A percentile compares a stretch with the other conserved stretches of the same genome.
These are phyloP conservation scores for Catamblyrhynchus diadema DNA, from an alignment of 2,797 vertebrate genomes.

Conservation along the genomic window DNA sequence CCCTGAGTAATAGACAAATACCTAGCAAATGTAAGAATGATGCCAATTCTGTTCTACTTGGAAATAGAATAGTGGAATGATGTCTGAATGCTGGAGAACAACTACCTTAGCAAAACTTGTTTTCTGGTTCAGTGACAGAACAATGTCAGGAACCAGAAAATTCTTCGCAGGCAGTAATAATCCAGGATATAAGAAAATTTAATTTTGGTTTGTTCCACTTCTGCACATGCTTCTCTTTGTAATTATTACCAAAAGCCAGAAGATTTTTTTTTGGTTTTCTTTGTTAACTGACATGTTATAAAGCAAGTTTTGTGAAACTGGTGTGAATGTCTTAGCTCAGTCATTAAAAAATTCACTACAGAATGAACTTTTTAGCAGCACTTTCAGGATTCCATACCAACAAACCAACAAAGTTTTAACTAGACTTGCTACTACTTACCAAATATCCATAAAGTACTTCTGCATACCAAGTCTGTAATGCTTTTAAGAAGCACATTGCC, in stretches of 20 bases:
- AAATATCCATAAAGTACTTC: background rate
- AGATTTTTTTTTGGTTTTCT: background rate
- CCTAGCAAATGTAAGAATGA: background rate
- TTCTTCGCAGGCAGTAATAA: background rate
- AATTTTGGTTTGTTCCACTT: background rate
- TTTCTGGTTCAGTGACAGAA: background rate
- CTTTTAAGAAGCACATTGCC: background rate
- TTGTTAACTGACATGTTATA: background rate
- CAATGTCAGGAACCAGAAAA: background rate
- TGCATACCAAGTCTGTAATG: background rate
- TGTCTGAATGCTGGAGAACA: background rate
- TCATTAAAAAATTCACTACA: background rate
- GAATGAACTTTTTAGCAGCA: background rate
- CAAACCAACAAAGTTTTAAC: background rate
- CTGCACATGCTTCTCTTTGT: background rate
- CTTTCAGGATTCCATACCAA: background rate
- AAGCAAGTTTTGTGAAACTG: background rate
- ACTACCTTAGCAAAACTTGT: background rate
- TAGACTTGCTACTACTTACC: background rate
- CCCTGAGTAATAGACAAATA: accelerated
- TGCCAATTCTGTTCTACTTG: background rate
- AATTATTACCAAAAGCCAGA: background rate
- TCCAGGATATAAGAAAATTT: background rate
- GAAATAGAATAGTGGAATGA: background rate
- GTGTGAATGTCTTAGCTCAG: background rate